Conservation (phyloP, 2,797 vertebrate species). For the Aulostomus chinensis region DNA sequence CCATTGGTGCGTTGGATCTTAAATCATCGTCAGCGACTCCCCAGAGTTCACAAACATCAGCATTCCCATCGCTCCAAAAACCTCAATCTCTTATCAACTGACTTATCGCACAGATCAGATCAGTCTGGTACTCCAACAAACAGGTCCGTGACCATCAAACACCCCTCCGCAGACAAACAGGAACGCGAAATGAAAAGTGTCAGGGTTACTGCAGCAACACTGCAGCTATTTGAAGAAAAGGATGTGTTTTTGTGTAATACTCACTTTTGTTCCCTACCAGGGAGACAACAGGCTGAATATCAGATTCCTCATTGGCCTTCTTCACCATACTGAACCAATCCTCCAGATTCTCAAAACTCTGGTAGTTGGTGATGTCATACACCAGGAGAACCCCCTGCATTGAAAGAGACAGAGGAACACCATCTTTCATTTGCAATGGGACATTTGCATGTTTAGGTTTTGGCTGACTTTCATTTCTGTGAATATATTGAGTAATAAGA, state of each 20-base stretch:
- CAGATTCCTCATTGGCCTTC: constrained; percentile 93
- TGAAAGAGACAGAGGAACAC: constrained; percentile 29
- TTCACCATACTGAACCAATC: constrained; percentile 95
- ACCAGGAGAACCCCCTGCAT: constrained; percentile 93
- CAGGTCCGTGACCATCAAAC: constrained; percentile 59
- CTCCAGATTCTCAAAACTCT: constrained; percentile 98
- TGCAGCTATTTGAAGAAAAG: not conserved
- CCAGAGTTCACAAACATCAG: constrained; percentile 72
- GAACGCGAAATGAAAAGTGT: constrained; percentile 33
- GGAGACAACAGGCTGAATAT: constrained; percentile 88
- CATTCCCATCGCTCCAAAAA: constrained; percentile 68
- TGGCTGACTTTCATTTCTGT: constrained; percentile 7
- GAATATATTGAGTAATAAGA: constrained; percentile 15
- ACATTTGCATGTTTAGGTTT: not conserved
- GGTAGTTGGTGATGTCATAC: constrained; percentile 97
- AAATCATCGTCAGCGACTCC: constrained; percentile 83
- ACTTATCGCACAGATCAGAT: constrained; percentile 69
- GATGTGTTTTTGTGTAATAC: constrained; percentile 55
- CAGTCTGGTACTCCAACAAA: constrained; percentile 58
- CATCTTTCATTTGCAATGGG: not conserved
- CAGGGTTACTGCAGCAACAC: constrained; percentile 16
- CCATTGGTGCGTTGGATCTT: constrained; percentile 75
- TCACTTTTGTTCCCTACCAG: constrained; percentile 99
- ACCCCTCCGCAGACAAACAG: constrained; percentile 56
- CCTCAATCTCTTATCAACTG: constrained; percentile 53